Base-by-base conservation (phyloP, 2,888 invertebrate genomes). In the Amphipyra tragopoginis region DNA sequence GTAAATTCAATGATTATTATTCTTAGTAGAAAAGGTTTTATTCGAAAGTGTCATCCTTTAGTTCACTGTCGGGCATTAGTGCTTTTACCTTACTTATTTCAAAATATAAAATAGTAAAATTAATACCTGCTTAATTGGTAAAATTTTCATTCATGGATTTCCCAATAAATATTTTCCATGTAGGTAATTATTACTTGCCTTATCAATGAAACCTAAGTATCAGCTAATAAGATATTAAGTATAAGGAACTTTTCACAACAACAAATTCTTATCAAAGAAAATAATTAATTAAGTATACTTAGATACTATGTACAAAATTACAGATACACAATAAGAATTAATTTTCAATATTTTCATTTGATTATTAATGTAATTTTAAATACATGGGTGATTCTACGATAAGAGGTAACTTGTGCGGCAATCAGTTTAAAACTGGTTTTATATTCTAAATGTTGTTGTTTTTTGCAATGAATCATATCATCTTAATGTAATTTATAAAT, bases 261-360 rank as follows among this genome's bases (percentile, higher is more conserved):
- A 29, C 21, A 7, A 15, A 44, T 45, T 33, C 7, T 50, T 50
- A 66, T 53, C 29, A 15, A 50, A 42, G 14, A 42, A 61, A 51
- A 38, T 13, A 51, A 38, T 13, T 15, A 38, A 47, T 13, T 43
- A 11, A n/a, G n/a, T n/a, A n/a, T n/a, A n/a, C n/a, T n/a, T n/a
- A n/a, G n/a, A n/a, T 26, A 48, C 3, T 21, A 21, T 15, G 40
- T 2, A 11, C 6, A 11, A 36, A 40, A 60, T 26, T 34, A 33
- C 33, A 14, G 5, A 51, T 47, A 10, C 47, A 10, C 1, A 39
- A 21, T 14, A 34, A 0, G 0, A 44, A 60, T 52, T 48, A n/a
- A 33, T 13, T 13, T 13, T 29, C 8, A 9, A 47, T 36, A 47
- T 42, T 34, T 34, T 54, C 9, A 21, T 29, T 29, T 29, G 29